Evolutionary conservation across 2,888 invertebrate species (phyloP).

Genomic region (Acrobasis repandana): DNA sequence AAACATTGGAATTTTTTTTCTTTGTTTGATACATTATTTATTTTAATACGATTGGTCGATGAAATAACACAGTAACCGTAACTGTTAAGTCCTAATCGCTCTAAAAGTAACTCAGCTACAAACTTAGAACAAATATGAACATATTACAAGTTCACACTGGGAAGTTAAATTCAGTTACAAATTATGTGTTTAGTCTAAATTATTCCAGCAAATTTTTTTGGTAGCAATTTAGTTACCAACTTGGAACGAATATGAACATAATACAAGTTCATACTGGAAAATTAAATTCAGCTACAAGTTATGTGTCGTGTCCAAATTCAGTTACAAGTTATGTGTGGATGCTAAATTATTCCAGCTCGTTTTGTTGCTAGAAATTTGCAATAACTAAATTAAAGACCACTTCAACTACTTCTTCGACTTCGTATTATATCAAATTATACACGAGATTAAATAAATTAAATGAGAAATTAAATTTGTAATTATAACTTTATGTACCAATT

Average conservation of each 20-base stretch:
- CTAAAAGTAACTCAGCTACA: neutral
- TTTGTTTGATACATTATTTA: no score
- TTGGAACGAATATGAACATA: neutral
- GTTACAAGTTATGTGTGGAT: neutral
- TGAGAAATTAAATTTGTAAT: neutral
- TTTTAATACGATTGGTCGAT: no score
- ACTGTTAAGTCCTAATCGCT: neutral
- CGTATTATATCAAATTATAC: neutral
- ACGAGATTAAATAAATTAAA: neutral
- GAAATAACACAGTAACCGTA: no score
- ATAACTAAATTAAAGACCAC: slow-evolving; percentile 1
- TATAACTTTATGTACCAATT: neutral
- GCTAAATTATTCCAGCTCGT: neutral
- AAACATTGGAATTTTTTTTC: no score
- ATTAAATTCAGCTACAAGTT: neutral
- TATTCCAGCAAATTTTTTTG: slow-evolving; percentile 2
- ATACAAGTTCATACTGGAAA: neutral
- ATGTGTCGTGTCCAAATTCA: no score
- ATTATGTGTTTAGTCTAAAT: neutral
- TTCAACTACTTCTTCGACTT: neutral
- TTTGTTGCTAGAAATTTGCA: slow-evolving; percentile 5
- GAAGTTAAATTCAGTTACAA: no score
- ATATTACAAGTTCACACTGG: no score
- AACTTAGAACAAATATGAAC: no score
- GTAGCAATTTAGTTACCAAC: neutral